These are phyloP conservation scores for Capricornis sumatraensis DNA, from an alignment of 2,113 vertebrate genomes.

Conservation along the genomic window DNA sequence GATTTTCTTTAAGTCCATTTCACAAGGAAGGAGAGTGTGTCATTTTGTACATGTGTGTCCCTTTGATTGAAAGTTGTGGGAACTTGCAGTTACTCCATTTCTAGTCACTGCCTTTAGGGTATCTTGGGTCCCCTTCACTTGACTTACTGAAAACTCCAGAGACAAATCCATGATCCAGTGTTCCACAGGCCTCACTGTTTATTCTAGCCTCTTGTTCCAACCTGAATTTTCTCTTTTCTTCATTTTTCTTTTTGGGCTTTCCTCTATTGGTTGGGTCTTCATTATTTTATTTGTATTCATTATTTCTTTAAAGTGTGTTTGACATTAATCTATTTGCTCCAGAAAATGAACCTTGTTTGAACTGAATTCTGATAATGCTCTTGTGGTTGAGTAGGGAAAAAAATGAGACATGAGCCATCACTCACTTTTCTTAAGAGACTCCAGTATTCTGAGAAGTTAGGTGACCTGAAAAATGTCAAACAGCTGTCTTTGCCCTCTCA, in stretches of 20 bases:
- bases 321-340: not conserved
- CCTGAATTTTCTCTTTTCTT: not conserved
- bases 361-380: not conserved
- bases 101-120: not conserved
- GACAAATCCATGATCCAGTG: rapidly evolving
- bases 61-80: not conserved
- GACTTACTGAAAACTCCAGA: rapidly evolving
- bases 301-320: not conserved
- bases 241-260: not conserved
- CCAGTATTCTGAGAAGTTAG: not conserved
- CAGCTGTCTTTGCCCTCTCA: not conserved
- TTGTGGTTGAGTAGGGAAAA: not conserved
- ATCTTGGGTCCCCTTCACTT: not conserved
- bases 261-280: not conserved
- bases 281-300: not conserved
- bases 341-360: not conserved
- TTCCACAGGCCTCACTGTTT: not conserved
- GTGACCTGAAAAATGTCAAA: not conserved
- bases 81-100: not conserved
- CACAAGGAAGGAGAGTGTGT: not conserved
- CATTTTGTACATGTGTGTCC: not conserved
- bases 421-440: not conserved
- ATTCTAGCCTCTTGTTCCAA: not conserved
- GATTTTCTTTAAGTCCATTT: not conserved
- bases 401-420: not conserved